Base-by-base conservation (phyloP, 1,140 invertebrate genomes). In the Heliconius hewitsoni region DNA sequence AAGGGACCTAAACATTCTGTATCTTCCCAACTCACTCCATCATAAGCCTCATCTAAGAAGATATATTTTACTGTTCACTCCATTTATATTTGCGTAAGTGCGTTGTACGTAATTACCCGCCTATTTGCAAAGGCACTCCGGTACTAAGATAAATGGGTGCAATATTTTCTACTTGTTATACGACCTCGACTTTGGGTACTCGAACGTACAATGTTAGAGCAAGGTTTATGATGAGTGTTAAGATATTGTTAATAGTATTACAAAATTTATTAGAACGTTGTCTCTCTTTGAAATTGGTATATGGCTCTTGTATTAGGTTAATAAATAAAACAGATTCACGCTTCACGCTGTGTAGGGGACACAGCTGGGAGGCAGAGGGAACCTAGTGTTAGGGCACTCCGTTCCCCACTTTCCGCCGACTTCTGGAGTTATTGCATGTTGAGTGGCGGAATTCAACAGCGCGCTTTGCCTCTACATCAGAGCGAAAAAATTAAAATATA, bases 311-410 rank as follows among this genome's bases (percentile, higher is more conserved):
- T 66, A 66, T 66, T 30, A 66, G 60, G 9, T 27, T 88, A 87
- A 88, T 89, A 86, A 86, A 85, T 81, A 83, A 85, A 84, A 81
- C 86, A 86, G 86, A 88, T 86, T 89, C 87, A 87, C 90, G 91
- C 88, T 86, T 88, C 87, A 87, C 90, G 91, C 88, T 93, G 89
- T 88, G 92, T 94, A 92, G 88, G 89, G 90, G 89, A 89, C 88
- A 89, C 86, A 89, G 89, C 86, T 87, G 84, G 90, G 91, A 93
- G 13, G 4, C 4, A 16, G 13, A 16, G 13, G 13, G 42, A 46
- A 16, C 1, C 18, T 30, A 39, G 27, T 85, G 84, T 87, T 84
- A 84, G 80, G 13, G 16, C 42, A 46, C 8, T 46, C 13, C 42
- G 13, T 46, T 4, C 42, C 0, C 42, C 42, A 16, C 42, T 46